phyloP scores from a whole-genome alignment of 2,797 vertebrate species.

The Xenentodon cancila region DNA sequence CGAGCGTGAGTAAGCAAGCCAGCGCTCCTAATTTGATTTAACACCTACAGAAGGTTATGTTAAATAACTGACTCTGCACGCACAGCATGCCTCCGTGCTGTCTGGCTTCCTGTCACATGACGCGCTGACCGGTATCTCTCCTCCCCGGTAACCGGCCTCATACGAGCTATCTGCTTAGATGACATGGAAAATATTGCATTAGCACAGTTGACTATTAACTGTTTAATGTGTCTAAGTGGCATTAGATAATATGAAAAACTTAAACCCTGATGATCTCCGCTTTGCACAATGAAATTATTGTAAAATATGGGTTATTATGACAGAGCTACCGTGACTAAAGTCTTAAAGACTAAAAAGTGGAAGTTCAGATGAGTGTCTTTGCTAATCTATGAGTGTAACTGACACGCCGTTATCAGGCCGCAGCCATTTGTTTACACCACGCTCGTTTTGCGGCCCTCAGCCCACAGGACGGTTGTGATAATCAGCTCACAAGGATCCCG shows the following conservation, averaged over 20 bases:
- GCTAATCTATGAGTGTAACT: slow-evolving; percentile 65
- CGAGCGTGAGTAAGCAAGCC: slow-evolving; percentile 17
- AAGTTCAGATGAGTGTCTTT: slow-evolving; percentile 30
- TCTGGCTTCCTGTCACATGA: slow-evolving; percentile 60
- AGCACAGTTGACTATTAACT: too few relatives aligned
- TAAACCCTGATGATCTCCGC: too few relatives aligned
- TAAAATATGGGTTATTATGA: neutral
- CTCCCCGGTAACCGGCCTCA: neutral
- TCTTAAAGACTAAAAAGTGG: too few relatives aligned
- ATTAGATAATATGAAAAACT: too few relatives aligned
- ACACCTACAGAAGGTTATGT: slow-evolving; percentile 65
- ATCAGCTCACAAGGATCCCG: slow-evolving; percentile 45
- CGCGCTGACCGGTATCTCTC: slow-evolving; percentile 4
- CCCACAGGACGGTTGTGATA: slow-evolving; percentile 54
- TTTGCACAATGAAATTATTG: too few relatives aligned
- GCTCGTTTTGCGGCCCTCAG: slow-evolving; percentile 31
- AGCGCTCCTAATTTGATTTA: slow-evolving; percentile 42
- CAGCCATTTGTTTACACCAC: slow-evolving; percentile 60
- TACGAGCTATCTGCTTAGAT: neutral
- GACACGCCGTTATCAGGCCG: slow-evolving; percentile 59
- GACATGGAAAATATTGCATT: too few relatives aligned
- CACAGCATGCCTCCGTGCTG: slow-evolving; percentile 21
- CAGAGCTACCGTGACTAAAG: neutral
- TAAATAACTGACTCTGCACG: slow-evolving; percentile 31
- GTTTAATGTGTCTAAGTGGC: too few relatives aligned